These are phyloP conservation scores for Stictocephala bisonia DNA, from an alignment of 2,888 invertebrate species.

Conservation along the genomic window DNA sequence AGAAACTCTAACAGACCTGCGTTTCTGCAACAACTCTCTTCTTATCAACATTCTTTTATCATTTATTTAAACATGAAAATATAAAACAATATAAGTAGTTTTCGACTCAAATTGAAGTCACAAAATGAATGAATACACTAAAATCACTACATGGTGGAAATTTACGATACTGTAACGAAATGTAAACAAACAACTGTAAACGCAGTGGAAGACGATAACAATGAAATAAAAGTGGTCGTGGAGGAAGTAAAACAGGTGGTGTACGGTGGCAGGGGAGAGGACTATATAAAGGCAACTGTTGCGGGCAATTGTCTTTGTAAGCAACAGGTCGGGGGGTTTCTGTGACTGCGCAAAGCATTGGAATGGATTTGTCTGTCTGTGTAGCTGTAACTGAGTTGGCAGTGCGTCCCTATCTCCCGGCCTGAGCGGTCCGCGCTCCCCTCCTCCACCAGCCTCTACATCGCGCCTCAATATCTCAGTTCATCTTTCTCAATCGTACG, in stretches of 20 bases:
- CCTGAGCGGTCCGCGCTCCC: background rate
- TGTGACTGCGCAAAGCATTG: constrained; percentile 26
- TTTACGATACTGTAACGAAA: no score
- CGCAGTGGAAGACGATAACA: constrained; percentile 3
- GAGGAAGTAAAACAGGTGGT: constrained; percentile 23
- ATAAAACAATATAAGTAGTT: no score
- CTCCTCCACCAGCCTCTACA: background rate
- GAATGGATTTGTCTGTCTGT: constrained; percentile 36
- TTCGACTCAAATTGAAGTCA: no score
- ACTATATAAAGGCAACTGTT: background rate
- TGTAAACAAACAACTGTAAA: background rate
- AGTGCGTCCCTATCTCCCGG: constrained; percentile 12
- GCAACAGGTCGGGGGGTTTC: constrained; percentile 38
- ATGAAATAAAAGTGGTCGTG: background rate
- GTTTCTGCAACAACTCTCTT: no score
- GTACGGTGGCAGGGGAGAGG: constrained; percentile 17
- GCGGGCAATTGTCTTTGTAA: constrained; percentile 34
- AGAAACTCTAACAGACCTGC: no score
- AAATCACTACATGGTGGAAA: no score
- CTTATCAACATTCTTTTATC: no score
- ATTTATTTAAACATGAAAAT: no score
- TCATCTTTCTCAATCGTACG: no score
- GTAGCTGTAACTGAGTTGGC: constrained; percentile 9
- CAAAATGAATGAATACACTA: no score
- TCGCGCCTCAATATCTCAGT: no score